These are phyloP conservation scores for Sus cebifrons DNA, from an alignment of 2,797 vertebrate species.

Conservation along the genomic window DNA sequence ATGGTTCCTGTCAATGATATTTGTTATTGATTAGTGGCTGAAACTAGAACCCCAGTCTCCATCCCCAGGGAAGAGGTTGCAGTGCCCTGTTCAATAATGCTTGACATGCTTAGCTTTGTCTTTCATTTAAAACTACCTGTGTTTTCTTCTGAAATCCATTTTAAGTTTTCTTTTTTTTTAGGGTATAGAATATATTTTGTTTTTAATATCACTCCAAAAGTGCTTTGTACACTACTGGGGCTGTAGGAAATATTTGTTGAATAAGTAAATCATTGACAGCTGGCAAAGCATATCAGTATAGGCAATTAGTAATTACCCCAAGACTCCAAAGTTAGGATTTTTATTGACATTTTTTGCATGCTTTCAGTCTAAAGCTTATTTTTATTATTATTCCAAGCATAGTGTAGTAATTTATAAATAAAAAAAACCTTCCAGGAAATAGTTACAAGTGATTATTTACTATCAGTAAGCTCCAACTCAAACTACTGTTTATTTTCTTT, in stretches of 20 bases:
- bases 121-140: neutral
- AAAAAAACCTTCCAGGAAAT: neutral
- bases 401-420: neutral
- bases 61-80: too few species aligned
- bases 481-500: constrained; percentile 14
- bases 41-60: neutral
- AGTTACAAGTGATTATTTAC: neutral
- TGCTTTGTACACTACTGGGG: neutral
- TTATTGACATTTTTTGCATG: neutral
- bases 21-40: neutral
- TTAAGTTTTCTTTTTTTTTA: neutral
- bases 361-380: neutral
- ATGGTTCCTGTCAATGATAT: neutral
- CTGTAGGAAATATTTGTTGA: neutral
- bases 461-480: neutral
- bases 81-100: neutral
- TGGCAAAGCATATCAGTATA: neutral
- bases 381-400: neutral
- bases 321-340: neutral
- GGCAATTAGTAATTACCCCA: neutral
- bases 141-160: constrained; percentile 12
- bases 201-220: neutral
- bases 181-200: neutral
- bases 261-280: neutral
- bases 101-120: neutral